These are phyloP conservation scores for Ametastegia equiseti DNA, from an alignment of 2,888 invertebrate genomes.

Conservation along the genomic window DNA sequence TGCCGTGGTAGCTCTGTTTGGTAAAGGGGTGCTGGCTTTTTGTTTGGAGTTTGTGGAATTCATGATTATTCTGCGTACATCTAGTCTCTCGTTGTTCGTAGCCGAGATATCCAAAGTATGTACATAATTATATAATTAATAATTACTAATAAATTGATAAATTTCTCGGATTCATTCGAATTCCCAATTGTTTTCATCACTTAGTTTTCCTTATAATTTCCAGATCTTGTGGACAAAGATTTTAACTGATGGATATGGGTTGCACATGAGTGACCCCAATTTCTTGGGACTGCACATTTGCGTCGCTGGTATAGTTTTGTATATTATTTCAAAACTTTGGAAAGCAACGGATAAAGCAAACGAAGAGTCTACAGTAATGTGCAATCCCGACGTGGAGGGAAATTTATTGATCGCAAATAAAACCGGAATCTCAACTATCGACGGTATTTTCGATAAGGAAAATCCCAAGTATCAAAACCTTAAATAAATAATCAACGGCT, in stretches of 20 bases:
- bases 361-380: conserved; percentile 68
- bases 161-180: neutral
- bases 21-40: conserved; percentile 93
- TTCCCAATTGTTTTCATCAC: neutral
- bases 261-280: conserved; percentile 90
- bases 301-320: conserved; percentile 90
- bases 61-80: conserved; percentile 94
- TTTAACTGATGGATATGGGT: conserved; percentile 92
- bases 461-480: neutral
- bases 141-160: no score
- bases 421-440: neutral
- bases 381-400: conserved; percentile 58
- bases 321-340: conserved; percentile 85
- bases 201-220: neutral
- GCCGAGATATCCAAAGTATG: conserved; percentile 97
- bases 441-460: neutral
- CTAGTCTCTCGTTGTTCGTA: conserved; percentile 96
- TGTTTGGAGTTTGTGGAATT: conserved; percentile 97
- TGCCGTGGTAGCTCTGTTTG: conserved; percentile 62
- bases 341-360: conserved; percentile 61
- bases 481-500: neutral
- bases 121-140: neutral
- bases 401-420: neutral
- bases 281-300: conserved; percentile 91
- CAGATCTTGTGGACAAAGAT: conserved; percentile 96